Evolutionary conservation across 2,113 vertebrate species (phyloP).

Genomic region (Oxyruncus cristatus): DNA sequence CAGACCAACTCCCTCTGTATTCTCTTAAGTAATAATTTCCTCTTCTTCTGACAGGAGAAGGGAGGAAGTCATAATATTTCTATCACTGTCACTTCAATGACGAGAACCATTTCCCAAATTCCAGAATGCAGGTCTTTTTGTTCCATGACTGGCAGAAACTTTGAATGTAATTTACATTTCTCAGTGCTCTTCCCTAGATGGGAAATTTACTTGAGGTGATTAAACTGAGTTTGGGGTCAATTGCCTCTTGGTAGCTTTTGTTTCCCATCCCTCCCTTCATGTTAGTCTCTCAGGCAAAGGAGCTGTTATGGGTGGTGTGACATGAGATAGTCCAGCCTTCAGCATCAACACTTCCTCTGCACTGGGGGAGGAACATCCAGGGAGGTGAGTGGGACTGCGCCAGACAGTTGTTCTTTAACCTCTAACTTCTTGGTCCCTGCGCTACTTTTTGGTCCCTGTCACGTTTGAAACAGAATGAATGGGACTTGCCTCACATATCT

Average conservation of each 20-base stretch:
- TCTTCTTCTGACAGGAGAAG: not conserved
- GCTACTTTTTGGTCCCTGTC: not conserved
- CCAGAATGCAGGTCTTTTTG: not conserved
- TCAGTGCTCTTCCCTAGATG: not conserved
- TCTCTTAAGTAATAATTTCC: not conserved
- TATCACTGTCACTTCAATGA: not conserved
- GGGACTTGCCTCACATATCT: not conserved
- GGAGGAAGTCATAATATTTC: not conserved
- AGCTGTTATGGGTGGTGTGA: not conserved
- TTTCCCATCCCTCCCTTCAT: not conserved
- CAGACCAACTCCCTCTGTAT: not conserved
- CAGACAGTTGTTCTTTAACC: rapidly evolving
- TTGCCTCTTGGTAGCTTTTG: not conserved
- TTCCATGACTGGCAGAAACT: not conserved
- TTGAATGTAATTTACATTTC: not conserved
- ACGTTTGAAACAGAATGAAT: not conserved
- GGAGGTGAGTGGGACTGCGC: not conserved
- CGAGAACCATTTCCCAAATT: not conserved
- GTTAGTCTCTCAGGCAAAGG: not conserved
- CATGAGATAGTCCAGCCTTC: not conserved
- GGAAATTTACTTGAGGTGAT: not conserved
- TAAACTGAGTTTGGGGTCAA: not conserved
- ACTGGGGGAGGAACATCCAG: not conserved
- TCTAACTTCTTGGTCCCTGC: not conserved
- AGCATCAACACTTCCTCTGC: not conserved